Conservation (phyloP, 2,797 vertebrate species). For the Sciurus carolinensis region DNA sequence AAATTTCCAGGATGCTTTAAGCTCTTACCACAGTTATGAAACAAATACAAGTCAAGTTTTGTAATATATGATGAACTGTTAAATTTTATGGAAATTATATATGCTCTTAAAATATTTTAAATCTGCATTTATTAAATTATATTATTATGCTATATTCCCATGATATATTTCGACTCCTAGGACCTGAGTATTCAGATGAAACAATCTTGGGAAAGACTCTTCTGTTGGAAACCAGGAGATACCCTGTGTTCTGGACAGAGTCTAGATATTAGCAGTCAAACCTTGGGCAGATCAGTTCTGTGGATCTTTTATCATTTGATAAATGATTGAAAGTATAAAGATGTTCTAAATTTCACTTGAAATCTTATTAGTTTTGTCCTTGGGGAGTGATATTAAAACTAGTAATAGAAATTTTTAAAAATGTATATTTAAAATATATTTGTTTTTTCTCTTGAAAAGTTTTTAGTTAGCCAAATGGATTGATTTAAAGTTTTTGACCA, state of each 20-base stretch:
- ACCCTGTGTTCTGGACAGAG: slow-evolving; percentile 6
- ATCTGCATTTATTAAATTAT: neutral
- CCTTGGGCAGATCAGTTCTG: neutral
- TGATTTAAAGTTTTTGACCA: slow-evolving; percentile 79
- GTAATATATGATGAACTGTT: slow-evolving; percentile 42
- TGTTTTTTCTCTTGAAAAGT: slow-evolving; percentile 60
- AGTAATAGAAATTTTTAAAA: slow-evolving; percentile 72
- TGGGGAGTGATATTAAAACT: slow-evolving; percentile 12
- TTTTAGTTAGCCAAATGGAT: slow-evolving; percentile 82
- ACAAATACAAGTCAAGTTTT: slow-evolving; percentile 51
- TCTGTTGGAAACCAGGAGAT: neutral
- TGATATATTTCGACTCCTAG: neutral
- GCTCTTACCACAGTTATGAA: slow-evolving; percentile 44
- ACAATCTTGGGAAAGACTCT: slow-evolving; percentile 37
- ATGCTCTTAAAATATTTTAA: slow-evolving; percentile 47
- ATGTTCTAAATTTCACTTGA: slow-evolving; percentile 25
- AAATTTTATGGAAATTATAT: slow-evolving; percentile 52
- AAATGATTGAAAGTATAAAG: slow-evolving; percentile 59
- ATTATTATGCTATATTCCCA: neutral
- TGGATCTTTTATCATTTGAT: slow-evolving; percentile 62
- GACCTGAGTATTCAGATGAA: neutral
- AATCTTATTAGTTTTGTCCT: slow-evolving; percentile 63
- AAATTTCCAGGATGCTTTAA: slow-evolving; percentile 59
- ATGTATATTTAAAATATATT: slow-evolving; percentile 65
- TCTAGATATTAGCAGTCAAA: slow-evolving; percentile 13